Percentiles rank a stretch among this genome's conserved stretches.
Evolutionary conservation across 2,113 vertebrate species (phyloP).

Genomic region (Anguilla rostrata): DNA sequence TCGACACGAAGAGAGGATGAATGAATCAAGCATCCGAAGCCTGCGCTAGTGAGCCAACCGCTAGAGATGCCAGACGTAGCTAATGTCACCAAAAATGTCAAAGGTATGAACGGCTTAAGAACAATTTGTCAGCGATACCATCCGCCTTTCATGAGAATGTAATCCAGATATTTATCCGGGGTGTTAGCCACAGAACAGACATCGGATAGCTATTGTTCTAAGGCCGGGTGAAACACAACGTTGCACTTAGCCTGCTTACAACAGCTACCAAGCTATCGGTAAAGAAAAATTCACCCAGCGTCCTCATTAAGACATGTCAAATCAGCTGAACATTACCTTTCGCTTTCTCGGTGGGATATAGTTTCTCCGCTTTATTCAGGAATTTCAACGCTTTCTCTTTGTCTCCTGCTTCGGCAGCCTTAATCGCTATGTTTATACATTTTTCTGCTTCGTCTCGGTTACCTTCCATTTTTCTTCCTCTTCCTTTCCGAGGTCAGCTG

Average conservation of each 20-base stretch:
- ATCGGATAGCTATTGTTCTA: background rate
- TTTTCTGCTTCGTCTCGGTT: constrained; percentile 94
- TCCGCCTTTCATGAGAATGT: background rate
- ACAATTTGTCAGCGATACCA: background rate
- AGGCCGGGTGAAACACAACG: background rate
- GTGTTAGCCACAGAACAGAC: background rate
- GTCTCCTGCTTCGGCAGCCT: constrained; percentile 80
- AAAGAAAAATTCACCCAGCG: background rate
- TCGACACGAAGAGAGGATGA: background rate
- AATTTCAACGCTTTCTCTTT: constrained; percentile 85
- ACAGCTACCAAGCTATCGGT: background rate
- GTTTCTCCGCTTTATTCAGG: constrained; percentile 87
- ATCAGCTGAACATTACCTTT: constrained; percentile 58
- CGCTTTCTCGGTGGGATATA: constrained; percentile 78
- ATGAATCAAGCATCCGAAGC: background rate
- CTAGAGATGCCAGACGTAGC: background rate
- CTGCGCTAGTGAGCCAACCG: background rate
- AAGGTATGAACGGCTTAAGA: background rate
- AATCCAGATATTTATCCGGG: background rate
- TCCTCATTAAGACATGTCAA: background rate
- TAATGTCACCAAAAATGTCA: background rate
- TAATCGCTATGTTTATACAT: constrained; percentile 84
- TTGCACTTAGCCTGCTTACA: background rate
- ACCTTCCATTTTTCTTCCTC: constrained; percentile 82
- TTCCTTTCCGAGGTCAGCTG: constrained; percentile 61